Evolutionary conservation across 2,888 invertebrate species (phyloP), one percentile per base, ranked within the genome.

Genomic region (Syrphus vitripennis): DNA sequence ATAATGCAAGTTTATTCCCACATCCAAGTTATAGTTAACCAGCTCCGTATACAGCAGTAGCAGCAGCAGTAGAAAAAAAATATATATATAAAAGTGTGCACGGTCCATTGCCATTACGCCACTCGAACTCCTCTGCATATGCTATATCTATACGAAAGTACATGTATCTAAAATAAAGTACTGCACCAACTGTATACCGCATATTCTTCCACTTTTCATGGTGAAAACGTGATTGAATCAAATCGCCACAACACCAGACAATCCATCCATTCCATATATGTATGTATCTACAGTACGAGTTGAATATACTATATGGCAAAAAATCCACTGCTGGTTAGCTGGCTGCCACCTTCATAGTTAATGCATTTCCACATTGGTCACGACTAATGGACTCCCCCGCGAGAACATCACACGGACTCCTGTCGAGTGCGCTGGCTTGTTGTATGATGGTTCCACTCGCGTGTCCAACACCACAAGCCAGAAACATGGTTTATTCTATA

Each of bases 381-480:
- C 86, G 86, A 86, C 77, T 86, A 86, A 86, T 86, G 81, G 81
- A 86, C 86, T 86, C 86, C 86, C 77, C 81, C 86, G 77, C 81
- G 77, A 74, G 81, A 86, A 65, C 69, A 74, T 86, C 67, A 57
- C 77, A 82, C 86, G 77, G 37, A 57, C 72, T 71, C 81, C 77
- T 76, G 80, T 61, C 59, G 84, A 31, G 26, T 26, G 50, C n/a
- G n/a, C n/a, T n/a, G n/a, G n/a, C 29, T 57, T 0, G 34, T 50
- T 50, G 21, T 16, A 37, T 14, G 21, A 29, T 19, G 2, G 48
- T 21, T 21, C 42, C 42, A 26, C 50, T 31, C 59, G 53, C 45
- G 77, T 40, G 70, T 26, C 55, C 70, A 55, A 69, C 53, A 55
- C 45, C 75, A 70, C 53, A 40, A 74, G 72, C 71, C 59, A 34